These are phyloP conservation scores for Sebastes vulpes DNA, from an alignment of 2,797 vertebrate species.

Conservation along the genomic window DNA sequence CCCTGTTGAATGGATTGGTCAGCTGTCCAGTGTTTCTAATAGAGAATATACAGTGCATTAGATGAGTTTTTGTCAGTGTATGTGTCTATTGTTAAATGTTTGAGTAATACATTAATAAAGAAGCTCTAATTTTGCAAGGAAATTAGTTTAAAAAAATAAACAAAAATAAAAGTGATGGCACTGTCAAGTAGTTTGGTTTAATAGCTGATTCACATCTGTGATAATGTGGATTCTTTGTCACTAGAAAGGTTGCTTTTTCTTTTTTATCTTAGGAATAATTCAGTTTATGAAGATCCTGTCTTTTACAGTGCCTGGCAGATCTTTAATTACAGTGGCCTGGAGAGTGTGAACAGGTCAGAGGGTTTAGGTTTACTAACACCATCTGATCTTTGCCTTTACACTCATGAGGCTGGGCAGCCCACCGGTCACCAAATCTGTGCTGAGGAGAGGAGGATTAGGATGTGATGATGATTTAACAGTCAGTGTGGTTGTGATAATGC, in stretches of 20 bases:
- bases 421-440: slow-evolving; percentile 1
- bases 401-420: neutral
- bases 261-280: neutral
- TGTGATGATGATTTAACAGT: slow-evolving; percentile 8
- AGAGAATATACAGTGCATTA: neutral
- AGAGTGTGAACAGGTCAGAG: slow-evolving; percentile 61
- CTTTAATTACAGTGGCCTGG: slow-evolving; percentile 51
- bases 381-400: slow-evolving; percentile 45
- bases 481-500: neutral
- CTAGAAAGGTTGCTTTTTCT: neutral
- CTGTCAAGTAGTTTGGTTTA: neutral
- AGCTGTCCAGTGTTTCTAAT: neutral
- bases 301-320: slow-evolving; percentile 8
- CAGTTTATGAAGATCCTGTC: neutral
- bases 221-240: no score
- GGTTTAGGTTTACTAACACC: slow-evolving; percentile 47
- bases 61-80: neutral
- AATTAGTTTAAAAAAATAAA: neutral
- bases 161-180: neutral
- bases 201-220: no score
- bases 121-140: neutral
- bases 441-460: slow-evolving; percentile 16
- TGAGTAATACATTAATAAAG: neutral
- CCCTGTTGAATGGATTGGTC: neutral
- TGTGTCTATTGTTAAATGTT: neutral